Evolutionary conservation across 1,140 invertebrate species (phyloP).

Genomic region (Apocrypta bakeri): DNA sequence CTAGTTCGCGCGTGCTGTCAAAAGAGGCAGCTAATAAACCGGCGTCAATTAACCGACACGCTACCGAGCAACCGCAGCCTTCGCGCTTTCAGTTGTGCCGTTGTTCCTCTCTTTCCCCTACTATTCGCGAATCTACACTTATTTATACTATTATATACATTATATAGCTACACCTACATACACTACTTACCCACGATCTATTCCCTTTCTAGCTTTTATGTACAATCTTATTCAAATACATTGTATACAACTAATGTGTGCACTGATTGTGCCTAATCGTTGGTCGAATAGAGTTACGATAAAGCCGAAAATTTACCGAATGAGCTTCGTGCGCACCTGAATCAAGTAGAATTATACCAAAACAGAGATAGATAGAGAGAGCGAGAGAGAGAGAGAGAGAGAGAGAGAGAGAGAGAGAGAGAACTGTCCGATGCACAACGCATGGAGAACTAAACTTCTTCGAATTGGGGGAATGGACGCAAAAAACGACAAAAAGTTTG

Average conservation of each 20-base stretch:
- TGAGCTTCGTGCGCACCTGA: no score
- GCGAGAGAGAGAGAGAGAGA: no score
- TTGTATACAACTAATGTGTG: neutral
- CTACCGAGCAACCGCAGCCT: slow-evolving; percentile 51
- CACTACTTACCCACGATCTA: neutral
- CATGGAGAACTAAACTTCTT: neutral
- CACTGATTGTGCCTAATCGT: neutral
- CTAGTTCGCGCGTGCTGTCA: slow-evolving; percentile 62
- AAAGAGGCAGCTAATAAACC: slow-evolving; percentile 70
- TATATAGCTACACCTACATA: neutral
- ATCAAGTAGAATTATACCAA: no score
- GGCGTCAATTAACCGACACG: slow-evolving; percentile 69
- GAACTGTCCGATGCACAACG: neutral
- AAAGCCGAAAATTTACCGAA: neutral
- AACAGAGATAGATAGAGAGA: no score
- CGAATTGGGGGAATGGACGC: no score
- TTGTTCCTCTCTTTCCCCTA: neutral
- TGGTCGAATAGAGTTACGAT: neutral
- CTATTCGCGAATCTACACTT: neutral
- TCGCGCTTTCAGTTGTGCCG: neutral
- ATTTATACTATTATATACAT: no score
- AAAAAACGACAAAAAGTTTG: neutral
- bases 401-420: neutral
- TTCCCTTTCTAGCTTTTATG: neutral
- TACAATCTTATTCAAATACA: neutral